These are phyloP conservation scores for Microtus pennsylvanicus DNA, from an alignment of 2,113 vertebrate genomes.

Conservation along the genomic window DNA sequence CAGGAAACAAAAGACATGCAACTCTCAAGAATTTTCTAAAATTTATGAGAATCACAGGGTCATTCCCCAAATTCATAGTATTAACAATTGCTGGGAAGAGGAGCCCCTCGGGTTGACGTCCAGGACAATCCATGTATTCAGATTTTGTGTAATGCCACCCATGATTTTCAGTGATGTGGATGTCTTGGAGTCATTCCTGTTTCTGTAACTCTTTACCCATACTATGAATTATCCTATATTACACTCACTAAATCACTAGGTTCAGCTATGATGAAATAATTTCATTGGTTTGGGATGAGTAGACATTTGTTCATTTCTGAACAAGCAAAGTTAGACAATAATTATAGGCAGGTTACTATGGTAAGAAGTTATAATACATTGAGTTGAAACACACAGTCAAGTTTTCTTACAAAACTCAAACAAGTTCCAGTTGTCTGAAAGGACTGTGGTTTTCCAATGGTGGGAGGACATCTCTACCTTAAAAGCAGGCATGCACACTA, in stretches of 20 bases:
- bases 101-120: accelerated
- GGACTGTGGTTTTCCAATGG: background rate
- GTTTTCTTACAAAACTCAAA: background rate
- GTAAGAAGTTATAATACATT: background rate
- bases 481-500: background rate
- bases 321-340: background rate
- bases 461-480: background rate
- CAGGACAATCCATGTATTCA: too few species aligned
- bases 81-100: background rate
- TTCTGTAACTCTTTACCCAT: too few species aligned
- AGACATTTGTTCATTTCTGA: background rate
- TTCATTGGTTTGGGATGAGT: background rate
- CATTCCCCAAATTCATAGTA: background rate
- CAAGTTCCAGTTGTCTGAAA: background rate
- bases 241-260: background rate
- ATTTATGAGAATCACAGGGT: background rate
- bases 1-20: background rate
- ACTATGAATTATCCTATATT: background rate
- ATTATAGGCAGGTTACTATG: background rate
- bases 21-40: background rate
- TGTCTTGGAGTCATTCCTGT: background rate
- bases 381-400: background rate
- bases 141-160: background rate
- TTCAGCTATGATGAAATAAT: background rate
- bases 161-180: background rate